Evolutionary conservation across 2,797 vertebrate genomes (phyloP).

Genomic region (Ctenochaetus hawaiiensis): DNA sequence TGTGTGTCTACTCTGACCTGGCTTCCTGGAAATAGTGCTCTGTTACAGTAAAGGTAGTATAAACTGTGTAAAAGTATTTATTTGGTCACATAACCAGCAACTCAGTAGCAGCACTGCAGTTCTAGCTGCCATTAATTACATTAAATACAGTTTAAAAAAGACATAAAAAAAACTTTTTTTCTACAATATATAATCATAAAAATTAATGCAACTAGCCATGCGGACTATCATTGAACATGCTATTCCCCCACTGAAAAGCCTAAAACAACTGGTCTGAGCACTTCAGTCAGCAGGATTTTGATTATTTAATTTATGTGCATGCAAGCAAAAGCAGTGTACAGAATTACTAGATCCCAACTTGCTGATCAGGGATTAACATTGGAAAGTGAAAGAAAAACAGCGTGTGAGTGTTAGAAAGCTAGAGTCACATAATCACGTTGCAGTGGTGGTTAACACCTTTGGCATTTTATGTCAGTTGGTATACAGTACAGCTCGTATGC

Average conservation of each 20-base stretch:
- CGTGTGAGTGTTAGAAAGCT: neutral
- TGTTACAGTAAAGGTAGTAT: neutral
- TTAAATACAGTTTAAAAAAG: neutral
- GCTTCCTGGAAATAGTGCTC: slow-evolving; percentile 30
- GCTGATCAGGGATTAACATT: neutral
- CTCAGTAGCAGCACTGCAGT: neutral
- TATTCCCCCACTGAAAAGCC: neutral
- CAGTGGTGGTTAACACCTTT: slow-evolving; percentile 40
- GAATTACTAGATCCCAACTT: too few species aligned
- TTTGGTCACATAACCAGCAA: neutral
- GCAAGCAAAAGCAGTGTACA: neutral
- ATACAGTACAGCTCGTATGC: neutral
- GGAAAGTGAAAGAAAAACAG: neutral
- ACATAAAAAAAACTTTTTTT: too few species aligned
- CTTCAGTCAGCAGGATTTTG: neutral
- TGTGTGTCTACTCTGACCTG: neutral
- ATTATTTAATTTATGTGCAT: neutral
- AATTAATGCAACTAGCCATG: too few species aligned
- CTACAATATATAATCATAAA: too few species aligned
- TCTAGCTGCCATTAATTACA: neutral
- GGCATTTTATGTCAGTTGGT: neutral
- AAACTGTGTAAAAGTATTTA: too few species aligned
- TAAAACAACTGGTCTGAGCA: neutral
- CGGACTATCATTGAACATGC: neutral
- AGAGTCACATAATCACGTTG: fast-evolving